Base-by-base conservation (phyloP, 1,140 invertebrate species). In the Popillia japonica region DNA sequence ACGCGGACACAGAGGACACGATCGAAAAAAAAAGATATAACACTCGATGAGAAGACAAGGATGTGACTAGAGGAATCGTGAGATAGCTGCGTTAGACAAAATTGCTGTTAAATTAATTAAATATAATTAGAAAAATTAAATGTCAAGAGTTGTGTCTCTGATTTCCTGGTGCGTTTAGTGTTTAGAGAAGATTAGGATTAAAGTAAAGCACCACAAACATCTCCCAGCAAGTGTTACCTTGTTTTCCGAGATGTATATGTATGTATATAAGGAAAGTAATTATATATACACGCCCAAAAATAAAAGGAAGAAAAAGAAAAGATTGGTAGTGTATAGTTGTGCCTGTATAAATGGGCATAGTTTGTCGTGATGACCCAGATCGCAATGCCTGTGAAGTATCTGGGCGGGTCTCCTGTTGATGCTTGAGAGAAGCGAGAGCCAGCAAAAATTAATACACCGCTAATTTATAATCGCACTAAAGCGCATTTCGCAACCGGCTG, bases 301-400 rank as follows among this genome's bases (percentile, higher is more conserved):
- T 68, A 68, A 68, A 68, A 68, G 61, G 61, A 68, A 68, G 27
- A 68, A 68, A 68, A 68, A 68, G n/a, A 68, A 68, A 34, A 27
- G 9, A 68, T 68, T 23, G 20, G 61, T 68, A 68, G 61, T 55
- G 48, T 55, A 55, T 55, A 55, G 48, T 55, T 55, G 48, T 68
- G 61, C 22, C 61, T 17, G 61, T 74, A 74, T 74, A 74, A 74
- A 74, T 74, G 72, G 72, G 72, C 72, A 74, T 59, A 73, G 64
- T 82, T 34, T 68, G 81, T 82, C 81, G 80, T 82, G 81, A 80
- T 83, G 82, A 83, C 82, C 82, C 81, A 83, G 80, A 79, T 83
- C 77, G 59, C 42, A 75, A 22, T 68, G 76, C 74, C 44, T 40
- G 80, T 22, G 68, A 77, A 82, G 68, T 78, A 77, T 40, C 78